Percentiles rank a stretch among this genome's conserved stretches.
phyloP scores from a whole-genome alignment of 2,113 vertebrate species.

The Gallinago undulata region DNA sequence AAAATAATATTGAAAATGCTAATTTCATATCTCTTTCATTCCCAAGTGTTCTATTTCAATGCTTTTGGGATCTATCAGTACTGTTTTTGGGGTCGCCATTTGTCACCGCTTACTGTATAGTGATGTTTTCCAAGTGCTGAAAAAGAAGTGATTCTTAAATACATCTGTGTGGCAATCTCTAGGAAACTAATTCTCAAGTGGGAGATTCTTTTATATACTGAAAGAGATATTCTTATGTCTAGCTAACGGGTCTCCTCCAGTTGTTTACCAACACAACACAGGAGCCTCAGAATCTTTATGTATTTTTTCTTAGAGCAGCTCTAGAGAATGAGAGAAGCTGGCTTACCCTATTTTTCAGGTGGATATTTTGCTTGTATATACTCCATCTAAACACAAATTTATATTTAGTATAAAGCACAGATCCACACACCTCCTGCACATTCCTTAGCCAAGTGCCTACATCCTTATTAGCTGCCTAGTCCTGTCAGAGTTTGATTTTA shows the following conservation, averaged over 20 bases:
- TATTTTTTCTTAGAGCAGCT: not conserved
- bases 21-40: not conserved
- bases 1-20: not conserved
- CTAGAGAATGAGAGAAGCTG: not conserved
- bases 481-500: not conserved
- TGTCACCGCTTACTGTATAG: not conserved
- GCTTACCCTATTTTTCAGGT: not conserved
- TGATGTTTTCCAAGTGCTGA: not conserved
- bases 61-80: not conserved
- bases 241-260: not conserved
- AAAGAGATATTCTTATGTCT: not conserved
- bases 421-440: not conserved
- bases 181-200: not conserved
- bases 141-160: not conserved
- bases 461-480: not conserved
- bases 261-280: not conserved
- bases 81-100: not conserved
- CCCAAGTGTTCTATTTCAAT: not conserved
- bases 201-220: not conserved
- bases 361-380: not conserved
- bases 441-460: not conserved
- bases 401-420: not conserved
- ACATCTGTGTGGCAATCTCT: not conserved
- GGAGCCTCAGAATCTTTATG: not conserved
- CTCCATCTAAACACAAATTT: not conserved